Conservation (phyloP, 1,140 invertebrate genomes). For the Zaprionus gabonicus region DNA sequence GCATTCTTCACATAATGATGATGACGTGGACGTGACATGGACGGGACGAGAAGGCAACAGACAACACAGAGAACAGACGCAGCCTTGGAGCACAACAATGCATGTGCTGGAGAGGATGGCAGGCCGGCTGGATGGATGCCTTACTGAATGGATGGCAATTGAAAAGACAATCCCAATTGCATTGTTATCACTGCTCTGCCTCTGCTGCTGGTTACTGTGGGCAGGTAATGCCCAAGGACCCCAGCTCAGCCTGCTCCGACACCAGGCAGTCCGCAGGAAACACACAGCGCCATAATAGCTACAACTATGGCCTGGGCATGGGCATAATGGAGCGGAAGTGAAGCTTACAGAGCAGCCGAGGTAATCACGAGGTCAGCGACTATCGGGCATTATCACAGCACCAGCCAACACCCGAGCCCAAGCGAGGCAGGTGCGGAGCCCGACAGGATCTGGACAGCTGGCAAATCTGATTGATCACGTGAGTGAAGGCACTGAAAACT, state of each 20-base stretch:
- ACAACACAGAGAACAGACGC: background rate
- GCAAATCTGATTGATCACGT: constrained; percentile 29
- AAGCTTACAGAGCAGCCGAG: constrained; percentile 31
- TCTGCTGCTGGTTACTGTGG: constrained; percentile 11
- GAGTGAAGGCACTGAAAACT: background rate
- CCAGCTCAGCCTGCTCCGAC: background rate
- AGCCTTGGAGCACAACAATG: constrained; percentile 31
- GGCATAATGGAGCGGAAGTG: constrained; percentile 45
- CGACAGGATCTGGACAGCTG: background rate
- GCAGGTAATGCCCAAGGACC: constrained; percentile 31
- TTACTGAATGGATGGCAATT: constrained; percentile 11
- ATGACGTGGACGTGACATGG: constrained; percentile 39
- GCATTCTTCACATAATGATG: constrained; percentile 31
- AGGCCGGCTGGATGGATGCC: background rate
- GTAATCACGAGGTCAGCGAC: constrained; percentile 32
- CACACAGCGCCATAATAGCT: constrained; percentile 47
- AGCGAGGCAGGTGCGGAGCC: too few species aligned
- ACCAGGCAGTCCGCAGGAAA: constrained; percentile 30
- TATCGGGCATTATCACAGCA: constrained; percentile 36
- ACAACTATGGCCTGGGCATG: constrained; percentile 18
- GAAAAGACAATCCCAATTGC: constrained; percentile 26
- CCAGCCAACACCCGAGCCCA: background rate
- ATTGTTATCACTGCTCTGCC: constrained; percentile 22
- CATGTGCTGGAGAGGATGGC: constrained; percentile 6
- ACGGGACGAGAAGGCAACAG: background rate